These are phyloP conservation scores for Chaetogeoica ovagalla DNA, from an alignment of 2,888 invertebrate genomes.

Conservation along the genomic window DNA sequence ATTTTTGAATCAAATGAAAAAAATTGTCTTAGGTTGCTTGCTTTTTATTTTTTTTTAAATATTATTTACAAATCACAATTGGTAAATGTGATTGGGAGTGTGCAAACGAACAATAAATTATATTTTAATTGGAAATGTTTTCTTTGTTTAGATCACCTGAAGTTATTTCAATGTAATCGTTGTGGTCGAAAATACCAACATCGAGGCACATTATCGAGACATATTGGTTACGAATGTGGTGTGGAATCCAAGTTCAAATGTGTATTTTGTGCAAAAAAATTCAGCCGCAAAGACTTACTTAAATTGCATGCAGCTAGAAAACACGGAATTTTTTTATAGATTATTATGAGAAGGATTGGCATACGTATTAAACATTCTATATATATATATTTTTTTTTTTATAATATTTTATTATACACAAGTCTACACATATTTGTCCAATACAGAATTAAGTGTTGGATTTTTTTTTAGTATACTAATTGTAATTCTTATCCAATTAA, in stretches of 20 bases:
- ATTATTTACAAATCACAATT: too few species aligned
- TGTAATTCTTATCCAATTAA: constrained; percentile 17
- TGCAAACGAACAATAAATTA: not conserved
- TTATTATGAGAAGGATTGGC: not conserved
- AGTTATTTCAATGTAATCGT: constrained; percentile 57
- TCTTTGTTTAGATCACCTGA: constrained; percentile 4
- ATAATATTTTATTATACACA: not conserved
- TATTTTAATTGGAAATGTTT: constrained; percentile 8
- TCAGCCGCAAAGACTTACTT: constrained; percentile 54
- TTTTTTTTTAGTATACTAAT: not conserved
- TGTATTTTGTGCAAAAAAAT: constrained; percentile 53
- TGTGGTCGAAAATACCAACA: constrained; percentile 61
- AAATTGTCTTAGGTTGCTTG: too few species aligned
- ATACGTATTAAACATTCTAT: too few species aligned
- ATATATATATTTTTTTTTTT: not conserved
- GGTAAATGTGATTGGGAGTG: too few species aligned
- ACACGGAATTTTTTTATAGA: not conserved
- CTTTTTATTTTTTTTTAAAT: too few species aligned
- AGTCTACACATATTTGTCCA: not conserved
- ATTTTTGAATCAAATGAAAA: too few species aligned
- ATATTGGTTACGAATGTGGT: constrained; percentile 53
- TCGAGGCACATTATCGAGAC: constrained; percentile 59
- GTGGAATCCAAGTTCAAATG: constrained; percentile 50
- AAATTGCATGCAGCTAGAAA: constrained; percentile 44
- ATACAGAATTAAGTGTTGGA: not conserved